Evolutionary conservation across 2,113 vertebrate species (phyloP).

Genomic region (Hyperopisus bebe): DNA sequence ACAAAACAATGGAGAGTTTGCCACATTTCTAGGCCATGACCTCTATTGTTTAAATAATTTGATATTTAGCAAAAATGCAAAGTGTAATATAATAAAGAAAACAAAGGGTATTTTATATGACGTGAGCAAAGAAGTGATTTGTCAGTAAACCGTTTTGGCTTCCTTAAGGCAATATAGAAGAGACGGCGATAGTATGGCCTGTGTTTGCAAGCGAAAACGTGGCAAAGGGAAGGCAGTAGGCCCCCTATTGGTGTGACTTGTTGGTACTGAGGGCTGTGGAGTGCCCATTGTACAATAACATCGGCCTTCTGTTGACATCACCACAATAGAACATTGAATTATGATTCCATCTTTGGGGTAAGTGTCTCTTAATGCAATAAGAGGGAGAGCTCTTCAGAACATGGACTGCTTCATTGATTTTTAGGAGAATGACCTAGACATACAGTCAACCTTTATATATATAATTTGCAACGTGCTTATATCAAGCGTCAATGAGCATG

Average conservation of each 20-base stretch:
- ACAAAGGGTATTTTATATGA: background rate
- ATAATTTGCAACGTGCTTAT: background rate
- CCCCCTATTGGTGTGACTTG: background rate
- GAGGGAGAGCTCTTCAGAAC: background rate
- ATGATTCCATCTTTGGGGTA: background rate
- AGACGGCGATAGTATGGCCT: background rate
- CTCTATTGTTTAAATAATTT: background rate
- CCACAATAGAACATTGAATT: background rate
- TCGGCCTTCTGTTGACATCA: background rate
- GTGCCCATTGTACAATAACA: background rate
- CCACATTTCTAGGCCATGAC: background rate
- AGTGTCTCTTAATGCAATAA: background rate
- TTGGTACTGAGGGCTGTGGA: background rate
- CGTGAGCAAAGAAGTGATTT: background rate
- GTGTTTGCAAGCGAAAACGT: background rate
- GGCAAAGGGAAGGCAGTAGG: background rate
- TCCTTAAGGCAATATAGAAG: background rate
- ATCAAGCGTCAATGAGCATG: background rate
- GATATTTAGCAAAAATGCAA: background rate
- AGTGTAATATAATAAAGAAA: background rate
- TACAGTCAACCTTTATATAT: background rate
- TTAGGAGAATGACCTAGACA: background rate
- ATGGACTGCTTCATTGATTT: background rate
- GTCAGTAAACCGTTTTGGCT: background rate
- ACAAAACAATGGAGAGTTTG: background rate